phyloP scores from a whole-genome alignment of 2,113 vertebrate genomes.

The Pygoscelis antarcticus region DNA sequence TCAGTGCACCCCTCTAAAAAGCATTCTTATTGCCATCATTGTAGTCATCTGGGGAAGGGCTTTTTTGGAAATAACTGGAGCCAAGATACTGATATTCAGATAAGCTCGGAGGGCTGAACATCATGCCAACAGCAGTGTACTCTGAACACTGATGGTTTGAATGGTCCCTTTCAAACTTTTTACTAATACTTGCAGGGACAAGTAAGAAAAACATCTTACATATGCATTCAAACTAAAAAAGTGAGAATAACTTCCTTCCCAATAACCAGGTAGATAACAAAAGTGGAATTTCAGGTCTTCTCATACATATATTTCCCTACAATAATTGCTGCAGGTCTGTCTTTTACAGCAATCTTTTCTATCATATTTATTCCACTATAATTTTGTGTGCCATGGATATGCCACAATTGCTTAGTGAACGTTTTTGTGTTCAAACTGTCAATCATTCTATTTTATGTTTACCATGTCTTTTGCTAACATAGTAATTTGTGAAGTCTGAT shows the following conservation, averaged over 20 bases:
- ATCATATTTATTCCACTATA: neutral
- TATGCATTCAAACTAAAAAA: neutral
- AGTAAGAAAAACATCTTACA: neutral
- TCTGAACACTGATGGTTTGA: neutral
- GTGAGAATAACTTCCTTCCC: neutral
- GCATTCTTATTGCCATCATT: neutral
- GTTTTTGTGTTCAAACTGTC: neutral
- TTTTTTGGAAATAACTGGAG: neutral
- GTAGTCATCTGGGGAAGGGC: neutral
- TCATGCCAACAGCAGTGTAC: neutral
- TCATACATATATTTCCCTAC: neutral
- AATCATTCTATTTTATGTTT: neutral
- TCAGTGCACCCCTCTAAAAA: neutral
- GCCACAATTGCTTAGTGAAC: neutral
- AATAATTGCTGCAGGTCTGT: neutral
- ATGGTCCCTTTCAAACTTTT: neutral
- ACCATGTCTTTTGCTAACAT: neutral
- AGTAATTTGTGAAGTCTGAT: neutral
- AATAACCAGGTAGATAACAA: neutral
- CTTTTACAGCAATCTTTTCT: neutral
- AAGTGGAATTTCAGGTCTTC: neutral
- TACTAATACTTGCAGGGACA: neutral
- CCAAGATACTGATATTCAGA: neutral
- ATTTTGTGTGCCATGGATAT: neutral
- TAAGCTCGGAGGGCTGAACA: neutral